These are phyloP conservation scores for Drosophila prostipennis DNA, from an alignment of 2,888 invertebrate species.

Conservation along the genomic window DNA sequence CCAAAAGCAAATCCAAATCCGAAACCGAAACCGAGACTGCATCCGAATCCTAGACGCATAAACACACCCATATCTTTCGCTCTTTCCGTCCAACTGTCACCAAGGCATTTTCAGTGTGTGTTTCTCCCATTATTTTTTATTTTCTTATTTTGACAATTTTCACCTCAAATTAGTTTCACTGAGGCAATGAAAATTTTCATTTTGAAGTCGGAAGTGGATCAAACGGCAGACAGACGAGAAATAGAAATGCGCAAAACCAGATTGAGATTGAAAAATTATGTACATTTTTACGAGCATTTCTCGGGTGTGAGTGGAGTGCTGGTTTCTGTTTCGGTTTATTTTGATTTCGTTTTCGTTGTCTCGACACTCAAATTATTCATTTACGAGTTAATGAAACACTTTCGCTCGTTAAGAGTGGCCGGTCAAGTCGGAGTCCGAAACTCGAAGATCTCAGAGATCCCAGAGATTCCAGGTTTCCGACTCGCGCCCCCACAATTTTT, in stretches of 20 bases:
- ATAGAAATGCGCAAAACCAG: conserved; percentile 50
- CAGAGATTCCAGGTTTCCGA: conserved; percentile 7
- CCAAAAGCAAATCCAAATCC: conserved; percentile 21
- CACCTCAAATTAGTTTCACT: conserved; percentile 53
- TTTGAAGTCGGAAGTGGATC: conserved; percentile 67
- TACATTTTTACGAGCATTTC: conserved; percentile 59
- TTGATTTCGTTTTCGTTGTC: conserved; percentile 64
- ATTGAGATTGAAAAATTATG: conserved; percentile 64
- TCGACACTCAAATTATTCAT: conserved; percentile 54
- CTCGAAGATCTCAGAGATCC: conserved; percentile 2
- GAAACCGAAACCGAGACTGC: neutral
- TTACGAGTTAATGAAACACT: conserved; percentile 69
- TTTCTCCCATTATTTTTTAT: conserved; percentile 20
- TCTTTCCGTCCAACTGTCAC: conserved; percentile 31
- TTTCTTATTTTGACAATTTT: conserved; percentile 42
- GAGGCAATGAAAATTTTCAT: conserved; percentile 30
- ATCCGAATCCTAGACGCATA: conserved; percentile 32
- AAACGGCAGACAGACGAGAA: conserved; percentile 52
- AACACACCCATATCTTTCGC: conserved; percentile 34
- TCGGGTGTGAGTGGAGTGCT: conserved; percentile 31
- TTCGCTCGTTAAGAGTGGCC: conserved; percentile 69
- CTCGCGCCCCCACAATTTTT: conserved; percentile 29
- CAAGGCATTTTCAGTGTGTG: conserved; percentile 19
- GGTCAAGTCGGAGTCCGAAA: conserved; percentile 13
- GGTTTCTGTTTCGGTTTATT: conserved; percentile 35